These are phyloP conservation scores for Lophotis ruficrista DNA, from an alignment of 2,113 vertebrate genomes.

Conservation along the genomic window DNA sequence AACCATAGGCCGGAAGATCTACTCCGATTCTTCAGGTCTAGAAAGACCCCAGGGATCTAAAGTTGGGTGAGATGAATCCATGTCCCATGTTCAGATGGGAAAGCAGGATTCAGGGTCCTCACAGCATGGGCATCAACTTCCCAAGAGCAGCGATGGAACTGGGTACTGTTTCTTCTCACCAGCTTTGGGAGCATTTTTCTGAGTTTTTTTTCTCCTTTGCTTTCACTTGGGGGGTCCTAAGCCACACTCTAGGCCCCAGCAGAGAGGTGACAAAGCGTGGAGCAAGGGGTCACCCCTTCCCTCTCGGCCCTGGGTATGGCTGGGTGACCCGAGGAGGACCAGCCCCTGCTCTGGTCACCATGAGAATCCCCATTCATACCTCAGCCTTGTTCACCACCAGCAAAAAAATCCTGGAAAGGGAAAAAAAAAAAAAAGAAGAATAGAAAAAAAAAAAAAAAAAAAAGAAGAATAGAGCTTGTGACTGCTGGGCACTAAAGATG, in stretches of 20 bases:
- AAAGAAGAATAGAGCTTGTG: not conserved
- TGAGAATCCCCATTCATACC: not conserved
- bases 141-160: not conserved
- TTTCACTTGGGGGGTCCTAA: rapidly evolving
- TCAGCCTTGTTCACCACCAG: not conserved
- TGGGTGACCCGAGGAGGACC: not conserved
- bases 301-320: not conserved
- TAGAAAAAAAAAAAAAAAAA: not conserved
- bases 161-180: not conserved
- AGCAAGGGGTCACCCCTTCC: not conserved
- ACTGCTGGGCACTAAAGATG: not conserved
- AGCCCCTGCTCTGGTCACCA: not conserved
- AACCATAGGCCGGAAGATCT: not conserved
- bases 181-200: not conserved
- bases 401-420: not conserved
- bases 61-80: not conserved
- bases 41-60: not conserved
- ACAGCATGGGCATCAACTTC: rapidly evolving
- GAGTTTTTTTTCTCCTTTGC: not conserved
- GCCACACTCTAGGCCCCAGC: not conserved
- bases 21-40: not conserved
- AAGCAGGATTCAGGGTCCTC: not conserved
- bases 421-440: too few relatives aligned
- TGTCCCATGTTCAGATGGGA: rapidly evolving
- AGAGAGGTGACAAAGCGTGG: not conserved